Base-by-base conservation (phyloP, 2,888 invertebrate genomes). In the Meteorus cinctellus region DNA sequence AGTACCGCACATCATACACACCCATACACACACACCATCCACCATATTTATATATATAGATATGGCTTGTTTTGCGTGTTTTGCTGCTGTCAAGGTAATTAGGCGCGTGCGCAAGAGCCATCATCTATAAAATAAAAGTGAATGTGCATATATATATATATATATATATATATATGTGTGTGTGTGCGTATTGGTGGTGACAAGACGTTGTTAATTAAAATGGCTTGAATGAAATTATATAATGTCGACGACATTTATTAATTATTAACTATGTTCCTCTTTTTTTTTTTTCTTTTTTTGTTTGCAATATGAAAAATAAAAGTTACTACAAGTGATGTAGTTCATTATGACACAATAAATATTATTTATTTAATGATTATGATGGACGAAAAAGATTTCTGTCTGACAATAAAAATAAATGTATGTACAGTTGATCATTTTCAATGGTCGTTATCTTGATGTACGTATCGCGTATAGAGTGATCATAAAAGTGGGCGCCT, bases 381-480 rank as follows among this genome's bases (percentile, higher is more conserved):
- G 10, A 24, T 19, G 48, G 29, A 59, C 59, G 69, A 72, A 65
- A 48, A 65, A 51, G 34, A 65, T 31, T 65, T 48, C 27, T 51
- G 65, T 72, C 24, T 27, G 65, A 36, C 72, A 72, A 63, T 65
- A 65, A 65, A 36, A 48, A 72, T 55, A 51, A 72, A 62, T 72
- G 51, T 72, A 65, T 36, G 24, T 74, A 75, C 78, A 78, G 82
- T 81, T 81, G 82, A 85, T 82, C 80, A 84, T 87, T 86, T 83
- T 80, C 82, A 83, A 80, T 77, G 83, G 84, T 84, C 83, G 84
- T 86, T 85, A 87, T 86, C 86, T 83, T 83, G 84, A 86, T 83
- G 82, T 84, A 62, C 77, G 79, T 71, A 77, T 76, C 76, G 71
- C 31, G 76, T 69, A 73, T 60, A 34, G 65, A 75, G 76, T 77